Evolutionary conservation across 2,888 invertebrate species (phyloP).

Genomic region (Masnerella sp.): DNA sequence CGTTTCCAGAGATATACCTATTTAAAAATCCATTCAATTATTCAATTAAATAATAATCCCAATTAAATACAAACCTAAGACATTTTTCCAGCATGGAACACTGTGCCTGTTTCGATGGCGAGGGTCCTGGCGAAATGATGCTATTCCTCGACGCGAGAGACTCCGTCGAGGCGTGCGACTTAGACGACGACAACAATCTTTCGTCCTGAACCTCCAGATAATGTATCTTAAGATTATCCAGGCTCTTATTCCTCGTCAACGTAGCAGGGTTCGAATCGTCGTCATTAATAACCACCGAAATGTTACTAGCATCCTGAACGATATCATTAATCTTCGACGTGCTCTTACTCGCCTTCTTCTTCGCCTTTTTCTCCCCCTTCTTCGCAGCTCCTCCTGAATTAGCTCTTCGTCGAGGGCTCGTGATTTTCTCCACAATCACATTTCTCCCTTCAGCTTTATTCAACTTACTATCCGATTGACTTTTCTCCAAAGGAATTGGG

Average conservation of each 20-base stretch:
- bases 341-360: slow-evolving; percentile 79
- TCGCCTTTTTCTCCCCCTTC: slow-evolving; percentile 80
- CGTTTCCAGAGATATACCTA: too few relatives aligned
- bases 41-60: too few relatives aligned
- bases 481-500: slow-evolving; percentile 80
- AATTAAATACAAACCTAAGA: slow-evolving; percentile 70
- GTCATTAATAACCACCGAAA: slow-evolving; percentile 71
- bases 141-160: slow-evolving; percentile 65
- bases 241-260: slow-evolving; percentile 70
- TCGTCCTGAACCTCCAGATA: slow-evolving; percentile 58
- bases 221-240: slow-evolving; percentile 71
- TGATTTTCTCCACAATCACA: slow-evolving; percentile 70
- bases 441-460: slow-evolving; percentile 75
- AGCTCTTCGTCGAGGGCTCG: slow-evolving; percentile 73
- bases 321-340: slow-evolving; percentile 72
- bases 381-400: slow-evolving; percentile 76
- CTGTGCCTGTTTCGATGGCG: slow-evolving; percentile 72
- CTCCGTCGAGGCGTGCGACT: slow-evolving; percentile 54
- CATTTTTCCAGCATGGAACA: slow-evolving; percentile 81
- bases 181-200: slow-evolving; percentile 53
- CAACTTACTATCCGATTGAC: slow-evolving; percentile 83
- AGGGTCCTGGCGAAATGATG: slow-evolving; percentile 62
- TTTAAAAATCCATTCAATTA: too few relatives aligned
- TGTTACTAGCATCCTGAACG: slow-evolving; percentile 65
- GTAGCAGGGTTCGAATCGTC: slow-evolving; percentile 69